These are phyloP conservation scores for Platypus cylindrus DNA, from an alignment of 2,888 invertebrate genomes.

Conservation along the genomic window DNA sequence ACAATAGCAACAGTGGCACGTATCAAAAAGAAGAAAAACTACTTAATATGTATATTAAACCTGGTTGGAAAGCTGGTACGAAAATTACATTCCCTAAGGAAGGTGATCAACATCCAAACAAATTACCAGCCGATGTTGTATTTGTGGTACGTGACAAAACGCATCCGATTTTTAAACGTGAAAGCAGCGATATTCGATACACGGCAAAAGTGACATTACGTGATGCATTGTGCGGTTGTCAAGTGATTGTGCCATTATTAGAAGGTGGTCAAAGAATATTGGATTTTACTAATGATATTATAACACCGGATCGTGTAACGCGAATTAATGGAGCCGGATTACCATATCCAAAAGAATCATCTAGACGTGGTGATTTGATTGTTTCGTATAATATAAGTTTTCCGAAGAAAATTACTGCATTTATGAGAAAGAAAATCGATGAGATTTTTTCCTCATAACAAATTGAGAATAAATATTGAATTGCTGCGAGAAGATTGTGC, in stretches of 20 bases:
- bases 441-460: constrained; percentile 20
- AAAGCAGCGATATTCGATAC: constrained; percentile 82
- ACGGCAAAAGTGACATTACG: constrained; percentile 69
- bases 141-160: constrained; percentile 91
- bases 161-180: constrained; percentile 72
- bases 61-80: constrained; percentile 95
- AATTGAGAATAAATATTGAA: no score
- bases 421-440: constrained; percentile 15
- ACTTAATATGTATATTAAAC: constrained; percentile 79
- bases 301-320: constrained; percentile 75
- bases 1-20: constrained; percentile 69
- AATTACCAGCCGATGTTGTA: constrained; percentile 87
- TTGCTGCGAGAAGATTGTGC: no score
- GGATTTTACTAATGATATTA: constrained; percentile 60
- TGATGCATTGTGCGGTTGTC: constrained; percentile 78
- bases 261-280: constrained; percentile 50
- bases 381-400: constrained; percentile 88
- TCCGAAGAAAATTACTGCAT: constrained; percentile 45
- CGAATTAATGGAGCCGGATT: constrained; percentile 73
- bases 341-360: constrained; percentile 84
- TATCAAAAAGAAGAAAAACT: constrained; percentile 82
- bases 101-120: constrained; percentile 81
- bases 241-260: constrained; percentile 74
- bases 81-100: constrained; percentile 91
- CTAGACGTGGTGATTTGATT: constrained; percentile 74